These are phyloP conservation scores for Melanostigma gelatinosum DNA, from an alignment of 2,113 vertebrate species.

Conservation along the genomic window DNA sequence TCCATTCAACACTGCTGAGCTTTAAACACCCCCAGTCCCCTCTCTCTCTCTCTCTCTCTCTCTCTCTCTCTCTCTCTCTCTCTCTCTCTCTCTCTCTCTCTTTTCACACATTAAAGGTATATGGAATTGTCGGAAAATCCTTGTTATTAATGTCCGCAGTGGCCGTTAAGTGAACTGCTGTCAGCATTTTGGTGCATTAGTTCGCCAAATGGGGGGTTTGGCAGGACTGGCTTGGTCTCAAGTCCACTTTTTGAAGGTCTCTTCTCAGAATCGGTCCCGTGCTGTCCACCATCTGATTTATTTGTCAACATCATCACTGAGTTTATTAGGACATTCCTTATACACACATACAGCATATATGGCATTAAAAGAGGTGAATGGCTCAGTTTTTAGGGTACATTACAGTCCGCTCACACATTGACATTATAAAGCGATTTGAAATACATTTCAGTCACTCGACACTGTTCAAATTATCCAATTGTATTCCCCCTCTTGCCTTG, in stretches of 20 bases:
- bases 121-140: not conserved
- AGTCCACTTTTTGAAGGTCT: not conserved
- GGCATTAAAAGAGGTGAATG: not conserved
- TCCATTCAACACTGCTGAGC: slow-evolving; percentile 40
- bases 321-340: not conserved
- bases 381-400: not conserved
- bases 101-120: not conserved
- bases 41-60: not conserved
- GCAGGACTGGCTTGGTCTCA: no score
- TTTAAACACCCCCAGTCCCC: slow-evolving; percentile 26
- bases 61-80: not conserved
- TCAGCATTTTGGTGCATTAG: not conserved
- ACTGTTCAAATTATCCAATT: not conserved
- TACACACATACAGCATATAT: not conserved
- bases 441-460: not conserved
- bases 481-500: not conserved
- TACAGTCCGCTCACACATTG: not conserved
- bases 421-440: not conserved
- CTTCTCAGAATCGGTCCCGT: not conserved
- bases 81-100: not conserved
- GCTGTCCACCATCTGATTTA: not conserved
- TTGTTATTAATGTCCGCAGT: not conserved
- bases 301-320: not conserved
- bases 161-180: not conserved
- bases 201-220: not conserved